These are phyloP conservation scores for Tortricodes alternella DNA, from an alignment of 2,888 invertebrate species.

Conservation along the genomic window DNA sequence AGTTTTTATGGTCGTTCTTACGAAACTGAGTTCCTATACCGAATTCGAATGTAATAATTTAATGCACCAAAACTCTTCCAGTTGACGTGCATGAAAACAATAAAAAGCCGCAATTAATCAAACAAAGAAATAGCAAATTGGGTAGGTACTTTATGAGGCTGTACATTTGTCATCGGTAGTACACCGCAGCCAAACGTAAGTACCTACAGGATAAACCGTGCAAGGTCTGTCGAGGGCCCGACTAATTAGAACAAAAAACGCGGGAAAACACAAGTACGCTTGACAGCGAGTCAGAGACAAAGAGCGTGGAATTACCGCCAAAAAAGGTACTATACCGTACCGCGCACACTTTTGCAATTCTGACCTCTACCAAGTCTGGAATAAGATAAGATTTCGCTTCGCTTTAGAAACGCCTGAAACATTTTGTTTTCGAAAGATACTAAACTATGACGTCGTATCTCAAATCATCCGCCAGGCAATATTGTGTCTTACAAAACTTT, in stretches of 20 bases:
- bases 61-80: constrained; percentile 6
- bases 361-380: constrained; percentile 34
- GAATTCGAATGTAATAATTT: not conserved
- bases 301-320: constrained; percentile 60
- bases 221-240: constrained; percentile 61
- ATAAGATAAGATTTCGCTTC: constrained; percentile 37
- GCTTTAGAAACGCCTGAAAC: constrained; percentile 12
- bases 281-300: constrained; percentile 81
- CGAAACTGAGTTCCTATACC: too few relatives aligned
- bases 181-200: constrained; percentile 23
- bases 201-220: constrained; percentile 36
- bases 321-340: constrained; percentile 61
- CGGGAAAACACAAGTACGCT: constrained; percentile 81
- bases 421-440: constrained; percentile 21
- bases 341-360: constrained; percentile 32
- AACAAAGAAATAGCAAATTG: constrained; percentile 31
- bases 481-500: not conserved
- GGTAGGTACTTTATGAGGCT: constrained; percentile 24
- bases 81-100: constrained; percentile 5
- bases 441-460: not conserved
- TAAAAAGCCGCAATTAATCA: constrained; percentile 29
- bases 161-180: constrained; percentile 31
- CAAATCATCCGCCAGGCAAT: not conserved
- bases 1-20: too few relatives aligned
- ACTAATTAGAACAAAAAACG: constrained; percentile 83